Conservation (phyloP, 1,140 invertebrate genomes). For the Eubasilissa regina region DNA sequence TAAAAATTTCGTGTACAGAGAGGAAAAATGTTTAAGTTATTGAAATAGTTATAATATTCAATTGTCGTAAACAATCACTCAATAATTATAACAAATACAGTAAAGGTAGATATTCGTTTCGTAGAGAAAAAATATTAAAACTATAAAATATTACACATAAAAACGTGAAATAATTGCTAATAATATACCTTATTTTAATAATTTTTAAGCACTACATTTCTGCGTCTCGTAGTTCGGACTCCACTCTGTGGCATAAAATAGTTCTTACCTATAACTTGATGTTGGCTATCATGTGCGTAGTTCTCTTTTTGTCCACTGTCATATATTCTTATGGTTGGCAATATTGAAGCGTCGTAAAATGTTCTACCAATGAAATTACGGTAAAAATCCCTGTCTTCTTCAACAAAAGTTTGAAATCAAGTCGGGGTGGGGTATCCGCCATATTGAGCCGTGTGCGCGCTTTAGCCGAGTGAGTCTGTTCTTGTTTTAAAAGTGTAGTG, state of each 20-base stretch:
- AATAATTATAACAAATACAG: too few relatives aligned
- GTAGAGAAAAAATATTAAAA: too few relatives aligned
- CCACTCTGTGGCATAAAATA: not conserved
- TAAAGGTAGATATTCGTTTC: too few relatives aligned
- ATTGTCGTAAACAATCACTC: too few relatives aligned
- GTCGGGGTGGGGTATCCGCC: slow-evolving; percentile 56
- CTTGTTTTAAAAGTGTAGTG: slow-evolving; percentile 50
- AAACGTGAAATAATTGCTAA: too few relatives aligned
- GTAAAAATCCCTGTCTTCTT: slow-evolving; percentile 44
- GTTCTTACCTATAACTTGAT: slow-evolving; percentile 8
- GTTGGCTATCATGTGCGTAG: not conserved
- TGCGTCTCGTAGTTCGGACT: not conserved
- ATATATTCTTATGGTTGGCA: slow-evolving; percentile 39
- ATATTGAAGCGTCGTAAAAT: slow-evolving; percentile 49
- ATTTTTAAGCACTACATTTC: too few relatives aligned
- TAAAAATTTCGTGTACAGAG: too few relatives aligned
- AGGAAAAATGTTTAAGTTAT: too few relatives aligned
- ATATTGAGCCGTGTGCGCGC: slow-evolving; percentile 57
- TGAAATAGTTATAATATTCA: too few relatives aligned
- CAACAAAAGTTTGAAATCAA: slow-evolving; percentile 55
- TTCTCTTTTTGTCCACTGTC: slow-evolving; percentile 36
- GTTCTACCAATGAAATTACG: slow-evolving; percentile 46
- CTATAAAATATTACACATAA: too few relatives aligned
- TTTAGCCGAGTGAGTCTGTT: slow-evolving; percentile 50
- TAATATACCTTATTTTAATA: too few relatives aligned